Percentiles rank a stretch among this genome's conserved stretches.
Evolutionary conservation across 1,140 invertebrate genomes (phyloP).

Genomic region (Brachionus calyciflorus): DNA sequence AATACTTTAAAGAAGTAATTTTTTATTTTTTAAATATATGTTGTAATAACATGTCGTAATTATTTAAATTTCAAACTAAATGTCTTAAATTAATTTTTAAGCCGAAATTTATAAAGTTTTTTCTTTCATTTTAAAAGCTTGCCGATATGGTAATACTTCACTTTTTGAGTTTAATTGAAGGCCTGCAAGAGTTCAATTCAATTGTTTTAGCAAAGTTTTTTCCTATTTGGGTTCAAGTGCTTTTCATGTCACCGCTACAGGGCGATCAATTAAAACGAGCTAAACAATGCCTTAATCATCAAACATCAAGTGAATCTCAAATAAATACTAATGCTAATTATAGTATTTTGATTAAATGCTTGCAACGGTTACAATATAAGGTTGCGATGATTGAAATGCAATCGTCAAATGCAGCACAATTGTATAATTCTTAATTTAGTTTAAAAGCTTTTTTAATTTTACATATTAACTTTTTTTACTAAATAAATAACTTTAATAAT

Average conservation of each 20-base stretch:
- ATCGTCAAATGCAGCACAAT: slow-evolving; percentile 31
- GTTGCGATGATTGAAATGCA: slow-evolving; percentile 46
- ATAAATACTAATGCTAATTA: slow-evolving; percentile 8
- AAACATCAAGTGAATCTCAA: slow-evolving; percentile 30
- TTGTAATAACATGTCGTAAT: slow-evolving; percentile 11
- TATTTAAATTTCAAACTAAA: slow-evolving; percentile 26
- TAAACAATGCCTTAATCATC: slow-evolving; percentile 42
- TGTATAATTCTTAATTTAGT: slow-evolving; percentile 35
- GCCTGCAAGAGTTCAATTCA: slow-evolving; percentile 88
- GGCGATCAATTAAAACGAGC: slow-evolving; percentile 24
- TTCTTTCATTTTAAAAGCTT: slow-evolving; percentile 66
- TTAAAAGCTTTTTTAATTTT: too few relatives aligned
- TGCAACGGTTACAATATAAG: slow-evolving; percentile 44
- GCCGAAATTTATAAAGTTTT: too few relatives aligned
- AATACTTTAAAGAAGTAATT: slow-evolving; percentile 46
- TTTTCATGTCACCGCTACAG: slow-evolving; percentile 76
- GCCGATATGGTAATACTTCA: slow-evolving; percentile 96
- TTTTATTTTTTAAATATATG: background rate
- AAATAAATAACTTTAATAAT: too few relatives aligned
- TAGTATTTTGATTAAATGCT: slow-evolving; percentile 43
- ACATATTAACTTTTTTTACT: too few relatives aligned
- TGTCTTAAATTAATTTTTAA: slow-evolving; percentile 45
- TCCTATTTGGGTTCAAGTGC: slow-evolving; percentile 74
- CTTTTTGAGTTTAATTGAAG: slow-evolving; percentile 90
- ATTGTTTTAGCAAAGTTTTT: slow-evolving; percentile 72